A percentile compares a stretch with the other conserved stretches of the same genome.
phyloP scores from a whole-genome alignment of 2,797 vertebrate species.

The Triplophysa yarkandensis region DNA sequence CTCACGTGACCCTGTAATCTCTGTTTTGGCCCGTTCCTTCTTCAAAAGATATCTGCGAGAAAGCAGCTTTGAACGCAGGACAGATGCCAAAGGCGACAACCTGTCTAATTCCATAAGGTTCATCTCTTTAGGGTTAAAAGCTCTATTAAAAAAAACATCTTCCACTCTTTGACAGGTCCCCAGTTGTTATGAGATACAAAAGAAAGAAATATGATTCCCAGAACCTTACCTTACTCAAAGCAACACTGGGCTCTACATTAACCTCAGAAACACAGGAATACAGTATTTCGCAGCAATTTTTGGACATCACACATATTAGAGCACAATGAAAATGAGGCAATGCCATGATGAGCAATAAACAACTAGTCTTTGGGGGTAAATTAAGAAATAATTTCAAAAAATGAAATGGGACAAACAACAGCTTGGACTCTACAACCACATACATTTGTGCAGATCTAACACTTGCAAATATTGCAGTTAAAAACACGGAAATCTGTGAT shows the following conservation, averaged over 20 bases:
- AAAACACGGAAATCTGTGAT: no score
- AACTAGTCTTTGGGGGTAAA: not conserved
- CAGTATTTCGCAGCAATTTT: constrained; percentile 40
- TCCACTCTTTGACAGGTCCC: constrained; percentile 44
- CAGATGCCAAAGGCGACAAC: constrained; percentile 60
- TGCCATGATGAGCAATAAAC: not conserved
- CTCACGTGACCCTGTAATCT: constrained; percentile 25
- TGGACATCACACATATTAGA: constrained; percentile 53
- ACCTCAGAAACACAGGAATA: constrained; percentile 45
- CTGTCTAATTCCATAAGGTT: constrained; percentile 56
- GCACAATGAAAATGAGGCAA: not conserved
- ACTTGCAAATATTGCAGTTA: no score
- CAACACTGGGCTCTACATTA: constrained; percentile 56
- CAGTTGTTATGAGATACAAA: constrained; percentile 17
- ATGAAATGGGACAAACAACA: no score
- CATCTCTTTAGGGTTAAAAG: constrained; percentile 65
- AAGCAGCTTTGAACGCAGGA: constrained; percentile 53
- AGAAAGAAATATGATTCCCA: not conserved
- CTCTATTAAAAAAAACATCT: constrained; percentile 50
- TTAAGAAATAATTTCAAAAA: not conserved
- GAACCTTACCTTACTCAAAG: constrained; percentile 16
- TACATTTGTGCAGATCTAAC: no score
- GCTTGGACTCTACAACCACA: no score
- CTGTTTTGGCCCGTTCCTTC: constrained; percentile 50
- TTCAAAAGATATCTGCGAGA: constrained; percentile 50